These are phyloP conservation scores for Cyclophora albipunctata DNA, from an alignment of 2,888 invertebrate species.

Conservation along the genomic window DNA sequence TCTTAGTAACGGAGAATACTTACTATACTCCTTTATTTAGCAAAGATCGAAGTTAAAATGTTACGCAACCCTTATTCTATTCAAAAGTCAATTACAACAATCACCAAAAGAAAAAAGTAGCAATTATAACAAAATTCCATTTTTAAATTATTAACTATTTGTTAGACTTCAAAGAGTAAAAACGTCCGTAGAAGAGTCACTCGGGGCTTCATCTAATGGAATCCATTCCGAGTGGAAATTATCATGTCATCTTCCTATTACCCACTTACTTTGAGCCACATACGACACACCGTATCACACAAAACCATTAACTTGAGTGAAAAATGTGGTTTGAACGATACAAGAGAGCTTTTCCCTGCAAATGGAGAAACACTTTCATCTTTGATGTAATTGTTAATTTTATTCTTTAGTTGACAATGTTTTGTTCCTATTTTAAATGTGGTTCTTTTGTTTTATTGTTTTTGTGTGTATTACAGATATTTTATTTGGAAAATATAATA, in stretches of 20 bases:
- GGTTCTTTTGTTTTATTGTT: no score
- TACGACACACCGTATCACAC: slow-evolving; percentile 32
- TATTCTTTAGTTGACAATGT: no score
- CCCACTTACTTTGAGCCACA: slow-evolving; percentile 60
- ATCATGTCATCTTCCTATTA: slow-evolving; percentile 66
- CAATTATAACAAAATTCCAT: slow-evolving; percentile 1
- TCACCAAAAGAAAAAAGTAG: not conserved
- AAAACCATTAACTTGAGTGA: slow-evolving; percentile 45
- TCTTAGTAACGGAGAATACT: no score
- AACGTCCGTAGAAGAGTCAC: slow-evolving; percentile 17
- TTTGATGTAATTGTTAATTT: not conserved
- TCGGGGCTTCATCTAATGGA: slow-evolving; percentile 44
- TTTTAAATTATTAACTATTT: no score
- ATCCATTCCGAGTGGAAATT: slow-evolving; percentile 51
- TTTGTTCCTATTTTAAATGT: no score
- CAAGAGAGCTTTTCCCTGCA: slow-evolving; percentile 8
- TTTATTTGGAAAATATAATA: no score
- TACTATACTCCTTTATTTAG: no score
- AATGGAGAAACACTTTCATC: slow-evolving; percentile 12
- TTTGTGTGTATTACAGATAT: no score
- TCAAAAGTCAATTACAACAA: not conserved
- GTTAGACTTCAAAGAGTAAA: slow-evolving; percentile 15
- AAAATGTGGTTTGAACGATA: slow-evolving; percentile 25
- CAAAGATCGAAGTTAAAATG: no score
- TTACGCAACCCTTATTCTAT: no score